phyloP scores from a whole-genome alignment of 1,140 invertebrate species.

The Nasonia vitripennis region DNA sequence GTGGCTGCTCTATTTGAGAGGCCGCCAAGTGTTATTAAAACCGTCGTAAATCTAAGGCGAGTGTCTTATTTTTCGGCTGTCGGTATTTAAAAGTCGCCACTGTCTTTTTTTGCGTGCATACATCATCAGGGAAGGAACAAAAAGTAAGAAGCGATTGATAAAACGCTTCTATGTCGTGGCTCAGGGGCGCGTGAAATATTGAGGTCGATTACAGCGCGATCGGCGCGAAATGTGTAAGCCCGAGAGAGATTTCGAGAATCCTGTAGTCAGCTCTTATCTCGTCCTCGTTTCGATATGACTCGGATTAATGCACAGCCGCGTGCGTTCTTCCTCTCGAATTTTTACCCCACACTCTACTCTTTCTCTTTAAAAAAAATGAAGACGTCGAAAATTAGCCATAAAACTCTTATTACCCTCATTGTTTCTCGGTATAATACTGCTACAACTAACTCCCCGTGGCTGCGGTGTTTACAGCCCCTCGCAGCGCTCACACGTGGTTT shows the following conservation, averaged over 20 bases:
- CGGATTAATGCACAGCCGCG: not conserved
- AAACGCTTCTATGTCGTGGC: no score
- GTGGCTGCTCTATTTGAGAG: conserved; percentile 27
- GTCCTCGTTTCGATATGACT: not conserved
- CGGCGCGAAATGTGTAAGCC: conserved; percentile 11
- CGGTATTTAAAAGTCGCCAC: not conserved
- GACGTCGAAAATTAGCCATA: conserved; percentile 6
- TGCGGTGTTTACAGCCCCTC: not conserved
- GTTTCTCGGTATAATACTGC: not conserved
- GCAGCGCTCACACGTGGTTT: conserved; percentile 24
- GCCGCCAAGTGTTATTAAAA: conserved; percentile 39
- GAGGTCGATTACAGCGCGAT: conserved; percentile 2
- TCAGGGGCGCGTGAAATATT: conserved; percentile 10
- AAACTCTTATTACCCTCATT: not conserved
- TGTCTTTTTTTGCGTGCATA: not conserved
- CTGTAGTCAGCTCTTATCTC: not conserved
- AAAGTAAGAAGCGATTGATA: no score
- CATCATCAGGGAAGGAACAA: no score
- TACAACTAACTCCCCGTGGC: not conserved
- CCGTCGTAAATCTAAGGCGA: conserved; percentile 2
- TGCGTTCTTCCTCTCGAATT: no score
- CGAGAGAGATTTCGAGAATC: conserved; percentile 16
- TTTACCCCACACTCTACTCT: no score
- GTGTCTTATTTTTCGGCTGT: conserved; percentile 16
- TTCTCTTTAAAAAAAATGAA: not conserved